Evolutionary conservation across 2,888 invertebrate genomes (phyloP), one percentile per base, ranked within the genome.

Genomic region (Synergus gifuensis): DNA sequence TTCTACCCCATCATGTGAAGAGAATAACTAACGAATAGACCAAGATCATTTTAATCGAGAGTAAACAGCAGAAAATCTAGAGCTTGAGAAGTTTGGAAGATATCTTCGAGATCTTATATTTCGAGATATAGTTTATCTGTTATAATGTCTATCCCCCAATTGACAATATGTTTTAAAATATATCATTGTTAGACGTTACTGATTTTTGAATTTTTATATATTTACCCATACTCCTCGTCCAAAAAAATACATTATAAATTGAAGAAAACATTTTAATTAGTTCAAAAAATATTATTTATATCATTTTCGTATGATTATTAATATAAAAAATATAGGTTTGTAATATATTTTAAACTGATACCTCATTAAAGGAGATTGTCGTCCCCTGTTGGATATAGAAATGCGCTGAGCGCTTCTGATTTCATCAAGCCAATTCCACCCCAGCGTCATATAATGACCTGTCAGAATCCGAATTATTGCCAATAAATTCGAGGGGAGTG

Each of bases 101-200:
- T 73, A 84, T 67, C 80, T 81, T 79, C 82, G 81, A 86, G 85
- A 88, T 89, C 89, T 88, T 89, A 89, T 85, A 89, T 89, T 90
- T 90, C 87, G 84, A 89, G 88, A 89, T 88, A 88, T 88, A 88
- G 86, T 88, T 87, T 84, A 91, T 91, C 87, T 90, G 88, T 91
- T 91, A 90, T 88, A 89, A 91, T 91, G 90, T 91, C 90, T 90
- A 89, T 91, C 87, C 88, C 88, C 89, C 89, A 88, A 91, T 91
- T 90, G 91, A 91, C 90, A 90, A 91, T 91, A 91, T 91, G 90
- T 90, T 91, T 89, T 86, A 87, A 91, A 90, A 90, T 91, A 91
- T 91, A 91, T 91, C 85, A 91, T 90, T 91, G 91, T 91, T 91
- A 91, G 91, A 90, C 89, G 88, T 91, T 91, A 88, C 5, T 78